Evolutionary conservation across 2,113 vertebrate species (phyloP), one percentile per base, ranked within the genome.

Genomic region (Podocnemis expansa): DNA sequence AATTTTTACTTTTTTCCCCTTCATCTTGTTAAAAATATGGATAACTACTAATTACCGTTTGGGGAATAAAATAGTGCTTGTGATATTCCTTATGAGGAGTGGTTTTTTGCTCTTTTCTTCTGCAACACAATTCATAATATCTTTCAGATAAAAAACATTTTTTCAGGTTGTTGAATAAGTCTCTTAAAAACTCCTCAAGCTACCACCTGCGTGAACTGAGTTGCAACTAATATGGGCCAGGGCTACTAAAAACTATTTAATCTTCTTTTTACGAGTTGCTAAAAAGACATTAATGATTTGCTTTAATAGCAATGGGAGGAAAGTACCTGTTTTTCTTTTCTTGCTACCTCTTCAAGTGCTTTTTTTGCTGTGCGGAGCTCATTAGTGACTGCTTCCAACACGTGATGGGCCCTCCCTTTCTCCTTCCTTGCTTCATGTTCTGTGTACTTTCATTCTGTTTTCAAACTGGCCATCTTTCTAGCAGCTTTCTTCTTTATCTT

Each of bases 121-220:
- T 87, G 86, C 87, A 88, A 79, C 78, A 73, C 76, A 80, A 63
- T 79, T 43, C 49, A 82, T 87, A 73, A 45, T 84, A 75, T 81
- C 79, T 93, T 90, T 31, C 87, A 94, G 85, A 91, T 21, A 96
- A 94, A 84, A 97, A 91, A 76, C 45, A 80, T 96, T 95, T 91
- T 87, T 95, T 89, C 86, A 75, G 47, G 13, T 78, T 93, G 80
- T 85, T 95, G 88, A 92, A 93, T 91, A 84, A 94, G 89, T 75
- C 95, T 97, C 96, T 97, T 78, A 94, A 89, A 86, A 93, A 93
- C 88, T 96, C 92, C 89, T 96, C 88, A 96, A 97, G 89, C 82
- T 92, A 87, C 80, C 58, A 89, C 87, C 87, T 73, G 81, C 78
- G 85, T 27, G 24, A 94, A 83, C 63, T 87, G 76, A 95, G 14